Base-by-base conservation (phyloP, 2,113 vertebrate genomes). In the Podarcis muralis region DNA sequence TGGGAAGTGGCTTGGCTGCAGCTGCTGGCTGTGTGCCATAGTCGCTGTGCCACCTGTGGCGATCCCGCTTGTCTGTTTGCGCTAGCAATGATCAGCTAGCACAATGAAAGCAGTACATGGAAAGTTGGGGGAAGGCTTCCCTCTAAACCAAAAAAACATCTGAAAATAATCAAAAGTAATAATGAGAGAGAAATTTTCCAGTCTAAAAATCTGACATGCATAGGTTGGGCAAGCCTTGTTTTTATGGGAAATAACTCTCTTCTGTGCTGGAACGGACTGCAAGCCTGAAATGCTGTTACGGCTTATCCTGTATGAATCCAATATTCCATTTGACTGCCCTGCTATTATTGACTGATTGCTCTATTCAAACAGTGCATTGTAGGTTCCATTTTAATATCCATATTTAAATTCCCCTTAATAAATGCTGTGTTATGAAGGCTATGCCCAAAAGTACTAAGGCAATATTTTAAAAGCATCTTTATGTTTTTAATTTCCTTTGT, bases 151-250 rank as follows among this genome's bases (percentile, higher is more conserved):
- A 74, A 89, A 89, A 59, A 72, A 1, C 35, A 80, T 15, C 12
- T 83, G 85, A 80, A 84, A 89, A 83, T 62, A 89, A 87, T 76
- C 85, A 90, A 88, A 86, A 27, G 22, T 84, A 86, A 84, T 57
- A 90, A 85, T 62, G 76, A 57, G 68, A 84, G 77, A 89, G 35
- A 53, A 12, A 30, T 78, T 90, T 92, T 89, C 69, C 40, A 76
- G 32, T 69, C 18, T 1, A 81, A 79, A 92, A 92, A 76, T 83
- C 0, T 76, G 72, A 66, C 0, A 79, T 87, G 72, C 32, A 62
- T 92, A 89, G 68, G 3, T 86, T 35, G 57, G 83, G 32, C 40
- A 77, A 65, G 3, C 88, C 83, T 88, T 84, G 5, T 80, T 84
- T 37, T 59, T 76, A 18, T 22, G 22, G 86, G 30, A 92, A 81